Evolutionary conservation across 2,888 invertebrate genomes (phyloP), one percentile per base, ranked within the genome.

Genomic region (Agriopis leucophaearia): DNA sequence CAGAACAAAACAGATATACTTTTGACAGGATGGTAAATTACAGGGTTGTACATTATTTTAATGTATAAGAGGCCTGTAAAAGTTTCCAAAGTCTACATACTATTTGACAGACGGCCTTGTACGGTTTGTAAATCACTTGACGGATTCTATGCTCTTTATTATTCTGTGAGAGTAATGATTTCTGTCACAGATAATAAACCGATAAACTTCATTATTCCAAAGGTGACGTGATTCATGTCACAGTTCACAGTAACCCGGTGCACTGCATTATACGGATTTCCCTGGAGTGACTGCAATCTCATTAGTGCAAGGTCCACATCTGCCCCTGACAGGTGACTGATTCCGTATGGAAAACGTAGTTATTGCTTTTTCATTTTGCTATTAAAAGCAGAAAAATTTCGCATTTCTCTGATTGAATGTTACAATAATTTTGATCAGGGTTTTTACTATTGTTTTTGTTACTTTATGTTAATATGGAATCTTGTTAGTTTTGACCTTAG

Each of bases 251-350:
- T 66, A 58, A 57, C 40, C 50, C 45, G 55, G 60, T 56, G 64
- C 59, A 60, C 68, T 81, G 82, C 90, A 89, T 89, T 90, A 91
- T 81, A 82, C 78, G 81, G 83, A 93, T 92, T 93, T 91, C 92
- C 92, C 92, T 79, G 78, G 91, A 89, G 92, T 85, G 81, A 85
- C 85, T 86, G 85, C 82, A 89, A 91, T 90, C 87, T 88, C 91
- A 89, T 92, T 92, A 91, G 84, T 78, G 77, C 76, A 78, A 84
- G 83, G 85, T 88, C 82, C 87, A 82, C 85, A 84, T 82, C 80
- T 87, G 85, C 79, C 77, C 65, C 71, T 86, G 90, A 88, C 89
- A 87, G 81, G 74, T 83, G 87, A 89, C 82, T 83, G 87, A 89
- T 87, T 87, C 78, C 77, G 73, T 60, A 58, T 75, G 77, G 44